phyloP scores from a whole-genome alignment of 2,113 vertebrate species.

The Rhinopithecus roxellana region DNA sequence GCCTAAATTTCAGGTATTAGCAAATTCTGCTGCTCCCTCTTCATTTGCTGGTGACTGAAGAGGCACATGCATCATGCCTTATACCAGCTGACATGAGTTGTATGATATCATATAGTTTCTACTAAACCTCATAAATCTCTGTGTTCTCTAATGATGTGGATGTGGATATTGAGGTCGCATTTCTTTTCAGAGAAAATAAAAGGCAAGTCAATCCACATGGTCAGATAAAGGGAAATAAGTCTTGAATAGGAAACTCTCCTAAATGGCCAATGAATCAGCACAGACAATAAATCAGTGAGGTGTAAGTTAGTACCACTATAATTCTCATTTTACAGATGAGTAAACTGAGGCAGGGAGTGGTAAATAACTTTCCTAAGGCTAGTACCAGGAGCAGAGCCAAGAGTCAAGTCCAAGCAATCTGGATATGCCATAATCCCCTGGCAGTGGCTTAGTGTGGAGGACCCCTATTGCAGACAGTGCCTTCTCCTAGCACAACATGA shows the following conservation, averaged over 20 bases:
- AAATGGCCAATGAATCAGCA: not conserved
- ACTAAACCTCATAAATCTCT: not conserved
- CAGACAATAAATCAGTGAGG: not conserved
- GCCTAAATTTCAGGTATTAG: not conserved
- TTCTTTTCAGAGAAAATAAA: slow-evolving; percentile 25
- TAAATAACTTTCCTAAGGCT: not conserved
- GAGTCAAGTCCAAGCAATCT: not conserved
- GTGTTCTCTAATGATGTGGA: not conserved
- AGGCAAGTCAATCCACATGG: not conserved
- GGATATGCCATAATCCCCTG: not conserved
- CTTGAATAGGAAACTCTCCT: not conserved
- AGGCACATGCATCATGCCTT: not conserved
- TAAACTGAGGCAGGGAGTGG: not conserved
- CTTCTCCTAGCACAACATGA: not conserved
- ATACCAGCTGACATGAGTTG: not conserved
- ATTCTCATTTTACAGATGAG: not conserved
- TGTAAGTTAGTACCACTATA: not conserved
- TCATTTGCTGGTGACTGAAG: slow-evolving; percentile 1
- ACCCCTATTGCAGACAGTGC: not conserved
- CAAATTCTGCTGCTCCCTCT: not conserved
- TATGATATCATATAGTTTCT: not conserved
- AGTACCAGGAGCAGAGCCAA: not conserved
- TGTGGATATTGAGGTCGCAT: not conserved
- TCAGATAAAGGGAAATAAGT: not conserved
- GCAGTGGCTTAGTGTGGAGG: not conserved